phyloP scores from a whole-genome alignment of 2,797 vertebrate genomes.

The Lepus townsendii region DNA sequence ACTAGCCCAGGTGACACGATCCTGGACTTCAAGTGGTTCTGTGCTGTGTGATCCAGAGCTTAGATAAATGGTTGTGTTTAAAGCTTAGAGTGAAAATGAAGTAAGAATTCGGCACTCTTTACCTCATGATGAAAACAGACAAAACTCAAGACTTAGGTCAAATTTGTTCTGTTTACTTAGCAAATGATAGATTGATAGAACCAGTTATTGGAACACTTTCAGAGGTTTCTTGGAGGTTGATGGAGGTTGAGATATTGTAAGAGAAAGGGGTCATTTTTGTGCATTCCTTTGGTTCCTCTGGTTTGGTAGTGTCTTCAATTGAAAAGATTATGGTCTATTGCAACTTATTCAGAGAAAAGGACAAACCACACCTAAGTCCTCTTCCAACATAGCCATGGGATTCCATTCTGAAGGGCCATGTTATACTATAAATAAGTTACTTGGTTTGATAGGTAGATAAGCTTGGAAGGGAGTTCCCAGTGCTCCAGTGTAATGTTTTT shows the following conservation, averaged over 20 bases:
- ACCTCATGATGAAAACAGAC: slow-evolving; percentile 67
- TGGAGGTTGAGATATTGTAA: slow-evolving; percentile 18
- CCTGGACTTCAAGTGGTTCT: slow-evolving; percentile 74
- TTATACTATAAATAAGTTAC: slow-evolving; percentile 9
- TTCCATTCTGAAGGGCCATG: not conserved
- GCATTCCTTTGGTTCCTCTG: slow-evolving; percentile 54
- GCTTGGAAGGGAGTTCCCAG: not conserved
- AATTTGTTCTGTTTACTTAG: slow-evolving; percentile 74
- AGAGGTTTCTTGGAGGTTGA: slow-evolving; percentile 57
- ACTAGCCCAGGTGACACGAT: slow-evolving; percentile 61
- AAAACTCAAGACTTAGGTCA: slow-evolving; percentile 66
- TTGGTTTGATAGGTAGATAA: slow-evolving; percentile 37
- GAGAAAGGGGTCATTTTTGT: not conserved
- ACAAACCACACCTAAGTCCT: not conserved
- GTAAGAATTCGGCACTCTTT: slow-evolving; percentile 73
- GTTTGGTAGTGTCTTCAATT: not conserved
- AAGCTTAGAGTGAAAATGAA: slow-evolving; percentile 74
- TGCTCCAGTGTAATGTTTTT: not conserved
- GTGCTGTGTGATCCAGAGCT: slow-evolving; percentile 51
- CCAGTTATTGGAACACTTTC: slow-evolving; percentile 54
- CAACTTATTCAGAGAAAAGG: slow-evolving; percentile 23
- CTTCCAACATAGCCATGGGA: not conserved
- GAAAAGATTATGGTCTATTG: slow-evolving; percentile 26
- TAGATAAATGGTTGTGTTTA: slow-evolving; percentile 81
- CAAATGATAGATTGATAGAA: slow-evolving; percentile 69